Evolutionary conservation across 1,140 invertebrate species (phyloP).

Genomic region (Zaprionus gabonicus): DNA sequence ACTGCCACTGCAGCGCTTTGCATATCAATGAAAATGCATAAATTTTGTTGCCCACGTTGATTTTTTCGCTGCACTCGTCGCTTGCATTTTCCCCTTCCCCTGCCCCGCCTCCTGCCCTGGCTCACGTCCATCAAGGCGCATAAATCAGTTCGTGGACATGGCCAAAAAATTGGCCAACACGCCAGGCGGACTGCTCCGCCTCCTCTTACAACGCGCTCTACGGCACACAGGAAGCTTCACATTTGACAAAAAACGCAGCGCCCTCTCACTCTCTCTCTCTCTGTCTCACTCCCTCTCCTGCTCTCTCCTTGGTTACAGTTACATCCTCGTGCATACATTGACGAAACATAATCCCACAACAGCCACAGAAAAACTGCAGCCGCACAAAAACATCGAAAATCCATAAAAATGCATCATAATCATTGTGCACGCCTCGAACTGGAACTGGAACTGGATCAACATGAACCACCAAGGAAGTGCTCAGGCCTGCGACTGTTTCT

Average conservation of each 20-base stretch:
- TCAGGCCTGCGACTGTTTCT: not conserved
- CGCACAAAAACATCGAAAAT: constrained; percentile 82
- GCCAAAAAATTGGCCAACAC: constrained; percentile 28
- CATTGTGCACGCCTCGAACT: constrained; percentile 56
- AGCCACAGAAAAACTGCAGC: constrained; percentile 59
- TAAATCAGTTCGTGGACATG: constrained; percentile 73
- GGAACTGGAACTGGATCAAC: constrained; percentile 66
- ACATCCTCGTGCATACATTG: constrained; percentile 41
- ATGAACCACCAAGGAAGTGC: constrained; percentile 13
- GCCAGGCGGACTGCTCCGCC: constrained; percentile 9
- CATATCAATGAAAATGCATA: constrained; percentile 84
- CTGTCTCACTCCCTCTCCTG: not conserved
- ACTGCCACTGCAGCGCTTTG: constrained; percentile 64
- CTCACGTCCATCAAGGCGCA: constrained; percentile 79
- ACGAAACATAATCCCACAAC: constrained; percentile 59
- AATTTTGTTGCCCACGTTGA: constrained; percentile 67
- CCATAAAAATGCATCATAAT: constrained; percentile 85
- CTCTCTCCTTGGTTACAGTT: not conserved
- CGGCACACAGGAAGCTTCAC: constrained; percentile 62
- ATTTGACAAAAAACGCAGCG: constrained; percentile 58
- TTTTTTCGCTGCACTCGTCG: constrained; percentile 58
- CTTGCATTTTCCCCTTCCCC: constrained; percentile 47
- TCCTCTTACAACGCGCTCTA: constrained; percentile 19
- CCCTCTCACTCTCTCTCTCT: not conserved
- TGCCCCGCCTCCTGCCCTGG: constrained; percentile 12